Conservation (phyloP, 2,113 vertebrate genomes). For the Apteryx owenii region DNA sequence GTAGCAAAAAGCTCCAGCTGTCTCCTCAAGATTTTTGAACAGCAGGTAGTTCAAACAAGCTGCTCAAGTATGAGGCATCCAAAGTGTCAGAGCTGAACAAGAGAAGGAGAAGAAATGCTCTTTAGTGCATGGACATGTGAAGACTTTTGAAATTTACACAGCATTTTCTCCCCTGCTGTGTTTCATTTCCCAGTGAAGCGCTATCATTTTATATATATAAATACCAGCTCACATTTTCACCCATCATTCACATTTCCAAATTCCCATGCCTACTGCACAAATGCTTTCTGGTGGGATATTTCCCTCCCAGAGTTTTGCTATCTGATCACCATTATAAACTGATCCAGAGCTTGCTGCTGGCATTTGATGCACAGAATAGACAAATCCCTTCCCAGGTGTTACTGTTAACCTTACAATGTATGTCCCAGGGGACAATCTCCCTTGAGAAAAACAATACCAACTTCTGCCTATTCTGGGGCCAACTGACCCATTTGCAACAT, state of each 20-base stretch:
- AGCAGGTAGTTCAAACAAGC: conserved; percentile 41
- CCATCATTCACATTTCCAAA: conserved; percentile 43
- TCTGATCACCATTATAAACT: conserved; percentile 45
- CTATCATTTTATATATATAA: conserved; percentile 24
- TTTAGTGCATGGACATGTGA: conserved; percentile 30
- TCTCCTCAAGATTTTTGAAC: conserved; percentile 44
- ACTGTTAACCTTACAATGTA: background rate
- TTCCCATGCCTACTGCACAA: conserved; percentile 50
- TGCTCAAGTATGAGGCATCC: conserved; percentile 42
- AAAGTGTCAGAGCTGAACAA: conserved; percentile 11
- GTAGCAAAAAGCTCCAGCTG: conserved; percentile 45
- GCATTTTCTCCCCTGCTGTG: conserved; percentile 61
- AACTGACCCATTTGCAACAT: background rate
- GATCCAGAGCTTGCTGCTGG: conserved; percentile 5
- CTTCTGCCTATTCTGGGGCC: background rate
- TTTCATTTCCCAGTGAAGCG: conserved; percentile 64
- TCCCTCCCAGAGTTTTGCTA: conserved; percentile 37
- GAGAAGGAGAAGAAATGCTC: conserved; percentile 45
- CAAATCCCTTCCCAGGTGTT: conserved; percentile 15
- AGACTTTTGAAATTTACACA: conserved; percentile 49
- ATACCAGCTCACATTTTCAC: conserved; percentile 50
- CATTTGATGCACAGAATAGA: background rate
- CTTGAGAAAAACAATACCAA: background rate
- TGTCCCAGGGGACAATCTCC: background rate
- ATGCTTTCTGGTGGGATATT: background rate